phyloP scores from a whole-genome alignment of 2,888 invertebrate species.

The Plebejus melissa region DNA sequence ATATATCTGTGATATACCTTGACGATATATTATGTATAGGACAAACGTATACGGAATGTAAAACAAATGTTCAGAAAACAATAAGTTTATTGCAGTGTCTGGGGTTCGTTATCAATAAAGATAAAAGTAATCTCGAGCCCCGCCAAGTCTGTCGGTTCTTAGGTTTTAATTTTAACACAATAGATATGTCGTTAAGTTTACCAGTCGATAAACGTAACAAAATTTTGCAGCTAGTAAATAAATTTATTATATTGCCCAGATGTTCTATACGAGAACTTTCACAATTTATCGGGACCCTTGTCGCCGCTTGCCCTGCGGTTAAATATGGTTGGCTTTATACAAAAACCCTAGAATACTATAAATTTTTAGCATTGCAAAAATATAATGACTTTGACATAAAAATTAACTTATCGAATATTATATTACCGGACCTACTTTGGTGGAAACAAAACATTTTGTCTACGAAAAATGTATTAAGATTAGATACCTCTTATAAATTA shows the following conservation, averaged over 20 bases:
- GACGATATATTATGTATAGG: constrained; percentile 31
- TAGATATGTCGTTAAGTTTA: constrained; percentile 25
- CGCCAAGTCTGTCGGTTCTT: constrained; percentile 29
- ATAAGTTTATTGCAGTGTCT: constrained; percentile 27
- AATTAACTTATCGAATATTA: constrained; percentile 28
- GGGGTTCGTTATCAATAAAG: constrained; percentile 32
- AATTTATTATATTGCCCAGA: constrained; percentile 16
- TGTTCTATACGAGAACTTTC: constrained; percentile 35
- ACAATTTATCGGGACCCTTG: constrained; percentile 34
- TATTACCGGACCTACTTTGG: constrained; percentile 27
- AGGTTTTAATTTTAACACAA: constrained; percentile 25
- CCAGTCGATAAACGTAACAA: constrained; percentile 30
- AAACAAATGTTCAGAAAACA: constrained; percentile 28
- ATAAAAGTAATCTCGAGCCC: constrained; percentile 32
- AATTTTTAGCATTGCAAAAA: constrained; percentile 23
- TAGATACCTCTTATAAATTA: constrained; percentile 7
- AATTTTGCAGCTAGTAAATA: constrained; percentile 24
- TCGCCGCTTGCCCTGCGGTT: constrained; percentile 37
- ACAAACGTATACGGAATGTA: constrained; percentile 9
- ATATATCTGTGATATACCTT: constrained; percentile 32
- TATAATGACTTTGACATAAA: constrained; percentile 22
- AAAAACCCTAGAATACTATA: constrained; percentile 34
- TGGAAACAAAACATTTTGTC: constrained; percentile 29
- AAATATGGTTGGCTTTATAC: constrained; percentile 34
- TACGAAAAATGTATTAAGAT: background rate